A percentile compares a stretch with the other conserved stretches of the same genome.
phyloP scores from a whole-genome alignment of 2,888 invertebrate species.

The Anthoptus insignis region DNA sequence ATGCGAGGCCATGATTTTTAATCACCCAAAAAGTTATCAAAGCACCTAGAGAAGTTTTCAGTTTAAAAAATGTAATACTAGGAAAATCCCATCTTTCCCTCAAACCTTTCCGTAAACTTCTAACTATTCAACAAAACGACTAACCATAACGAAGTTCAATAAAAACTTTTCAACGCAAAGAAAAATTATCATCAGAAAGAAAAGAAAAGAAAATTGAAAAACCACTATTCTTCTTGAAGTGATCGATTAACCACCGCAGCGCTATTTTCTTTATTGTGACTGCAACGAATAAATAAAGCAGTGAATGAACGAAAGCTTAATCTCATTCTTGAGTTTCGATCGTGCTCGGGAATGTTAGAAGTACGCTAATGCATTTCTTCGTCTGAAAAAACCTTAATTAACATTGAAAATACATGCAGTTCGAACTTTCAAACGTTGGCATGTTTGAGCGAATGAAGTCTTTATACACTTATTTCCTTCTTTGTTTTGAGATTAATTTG shows the following conservation, averaged over 20 bases:
- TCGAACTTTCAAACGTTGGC: too few relatives aligned
- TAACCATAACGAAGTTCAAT: too few relatives aligned
- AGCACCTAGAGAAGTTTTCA: too few relatives aligned
- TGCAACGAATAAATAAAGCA: conserved; percentile 30
- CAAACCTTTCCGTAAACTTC: too few relatives aligned
- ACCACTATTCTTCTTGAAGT: conserved; percentile 18
- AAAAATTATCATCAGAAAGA: conserved; percentile 3
- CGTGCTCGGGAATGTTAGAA: background rate
- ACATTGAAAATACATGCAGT: conserved; percentile 4
- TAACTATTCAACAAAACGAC: background rate
- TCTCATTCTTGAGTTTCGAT: conserved; percentile 14
- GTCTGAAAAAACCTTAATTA: background rate
- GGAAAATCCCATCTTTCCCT: too few relatives aligned
- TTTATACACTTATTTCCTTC: background rate
- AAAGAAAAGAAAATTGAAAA: background rate
- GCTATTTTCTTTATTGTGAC: conserved; percentile 18
- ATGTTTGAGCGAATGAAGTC: background rate
- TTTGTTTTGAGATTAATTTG: background rate
- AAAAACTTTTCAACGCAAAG: background rate
- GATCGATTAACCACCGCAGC: conserved; percentile 26
- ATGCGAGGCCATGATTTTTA: too few relatives aligned
- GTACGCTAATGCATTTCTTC: background rate
- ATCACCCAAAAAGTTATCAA: too few relatives aligned
- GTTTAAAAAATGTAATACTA: too few relatives aligned
- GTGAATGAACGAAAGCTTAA: conserved; percentile 28